Evolutionary conservation across 2,888 invertebrate species (phyloP), one percentile per base, ranked within the genome.

Genomic region (Drosophila falleni): DNA sequence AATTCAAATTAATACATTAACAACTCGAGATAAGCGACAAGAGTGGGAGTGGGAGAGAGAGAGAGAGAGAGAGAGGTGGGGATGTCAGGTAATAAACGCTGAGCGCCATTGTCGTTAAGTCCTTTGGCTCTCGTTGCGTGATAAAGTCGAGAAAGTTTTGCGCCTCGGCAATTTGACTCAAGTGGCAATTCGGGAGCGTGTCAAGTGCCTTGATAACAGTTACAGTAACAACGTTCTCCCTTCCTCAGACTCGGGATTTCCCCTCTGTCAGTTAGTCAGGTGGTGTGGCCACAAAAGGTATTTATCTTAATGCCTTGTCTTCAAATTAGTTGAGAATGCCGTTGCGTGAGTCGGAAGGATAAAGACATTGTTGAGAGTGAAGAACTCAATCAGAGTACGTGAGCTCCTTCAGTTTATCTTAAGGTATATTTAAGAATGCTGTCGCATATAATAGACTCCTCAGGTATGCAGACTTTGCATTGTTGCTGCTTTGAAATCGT

Each of bases 171-270:
- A 88, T 85, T 88, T 88, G 67, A 67, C 65, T 89, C 71, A 86
- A 88, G 85, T 88, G 89, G 80, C 89, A 72, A 80, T 89, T 85
- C 88, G 89, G 83, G 88, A 89, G 85, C 85, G 89, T 85, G 85
- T 86, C 85, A 85, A 85, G 85, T 85, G 86, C 71, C 84, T 70
- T 59, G 81, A 89, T 81, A 86, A 80, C 87, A 72, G 69, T 70
- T 75, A 81, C 74, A 37, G 70, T 68, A 67, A 59, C 74, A 55
- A 65, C 26, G 13, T 42, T 5, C 16, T 13, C 10, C 6, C 16
- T n/a, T 13, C 11, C 31, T 10, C n/a, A 29, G 8, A n/a, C n/a
- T 26, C 23, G 8, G 13, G 19, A 29, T 13, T 29, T 23, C 9
- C 33, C 55, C 42, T n/a, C 44, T 6, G 37, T 13, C 31, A 49